Evolutionary conservation across 2,797 vertebrate species (phyloP).

Genomic region (Hybognathus amarus): DNA sequence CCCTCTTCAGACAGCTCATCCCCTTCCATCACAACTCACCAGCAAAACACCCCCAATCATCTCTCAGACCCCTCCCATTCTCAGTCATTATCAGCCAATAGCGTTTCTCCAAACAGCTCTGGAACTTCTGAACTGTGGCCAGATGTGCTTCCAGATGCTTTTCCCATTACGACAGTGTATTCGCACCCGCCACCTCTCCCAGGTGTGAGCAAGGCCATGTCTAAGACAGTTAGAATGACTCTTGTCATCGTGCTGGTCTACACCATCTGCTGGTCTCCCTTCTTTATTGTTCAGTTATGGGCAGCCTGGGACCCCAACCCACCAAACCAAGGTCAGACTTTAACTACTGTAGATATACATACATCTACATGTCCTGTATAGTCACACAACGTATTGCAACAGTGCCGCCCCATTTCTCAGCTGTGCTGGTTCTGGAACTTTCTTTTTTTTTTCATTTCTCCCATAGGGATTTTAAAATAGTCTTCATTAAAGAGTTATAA

Average conservation of each 20-base stretch:
- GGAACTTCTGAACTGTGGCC: conserved; percentile 57
- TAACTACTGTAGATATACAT: not conserved
- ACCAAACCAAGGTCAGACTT: conserved; percentile 75
- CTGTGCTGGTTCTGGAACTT: too few species aligned
- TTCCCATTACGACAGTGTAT: not conserved
- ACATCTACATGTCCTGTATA: not conserved
- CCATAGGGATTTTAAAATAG: too few species aligned
- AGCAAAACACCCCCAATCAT: conserved; percentile 10
- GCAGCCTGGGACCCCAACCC: conserved; percentile 84
- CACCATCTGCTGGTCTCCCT: conserved; percentile 87
- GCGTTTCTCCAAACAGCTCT: not conserved
- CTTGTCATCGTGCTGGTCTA: conserved; percentile 88
- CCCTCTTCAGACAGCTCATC: conserved; percentile 34
- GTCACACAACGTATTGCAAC: not conserved
- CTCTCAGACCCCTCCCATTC: conserved; percentile 23
- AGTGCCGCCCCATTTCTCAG: not conserved
- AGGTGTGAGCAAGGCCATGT: conserved; percentile 79
- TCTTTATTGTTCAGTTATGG: conserved; percentile 89
- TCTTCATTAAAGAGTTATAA: too few species aligned
- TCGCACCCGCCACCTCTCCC: conserved; percentile 49
- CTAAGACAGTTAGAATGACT: conserved; percentile 88
- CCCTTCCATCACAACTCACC: conserved; percentile 4
- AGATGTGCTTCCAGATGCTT: conserved; percentile 55
- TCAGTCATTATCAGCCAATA: conserved; percentile 37
- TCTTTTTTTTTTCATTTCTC: too few species aligned